These are phyloP conservation scores for Microctenopoma steveboyesi DNA, from an alignment of 2,797 vertebrate species.

Conservation along the genomic window DNA sequence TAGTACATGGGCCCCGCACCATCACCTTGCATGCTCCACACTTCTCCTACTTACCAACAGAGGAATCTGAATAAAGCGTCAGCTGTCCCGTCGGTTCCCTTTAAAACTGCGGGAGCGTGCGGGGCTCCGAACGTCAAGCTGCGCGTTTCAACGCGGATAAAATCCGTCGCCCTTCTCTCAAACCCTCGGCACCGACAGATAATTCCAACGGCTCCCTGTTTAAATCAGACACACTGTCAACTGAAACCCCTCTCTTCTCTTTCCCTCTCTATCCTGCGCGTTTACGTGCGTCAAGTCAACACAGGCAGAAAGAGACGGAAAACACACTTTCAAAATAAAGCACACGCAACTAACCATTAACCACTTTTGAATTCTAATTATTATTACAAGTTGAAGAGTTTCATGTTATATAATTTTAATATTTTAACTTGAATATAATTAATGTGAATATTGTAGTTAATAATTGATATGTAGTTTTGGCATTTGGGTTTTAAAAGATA, in stretches of 20 bases:
- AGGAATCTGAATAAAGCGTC: constrained; percentile 23
- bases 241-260: constrained; percentile 45
- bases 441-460: no score
- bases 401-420: no score
- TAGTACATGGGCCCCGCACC: constrained; percentile 29
- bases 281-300: constrained; percentile 54
- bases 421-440: no score
- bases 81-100: constrained; percentile 33
- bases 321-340: constrained; percentile 48
- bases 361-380: no score
- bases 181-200: constrained; percentile 15
- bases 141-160: background rate
- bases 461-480: no score
- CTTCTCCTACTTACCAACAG: constrained; percentile 55
- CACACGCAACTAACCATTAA: background rate
- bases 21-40: constrained; percentile 17
- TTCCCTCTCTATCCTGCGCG: constrained; percentile 18
- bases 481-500: no score
- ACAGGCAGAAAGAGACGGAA: constrained; percentile 6
- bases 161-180: background rate
- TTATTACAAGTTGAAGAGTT: no score
- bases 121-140: constrained; percentile 2
- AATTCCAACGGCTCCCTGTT: constrained; percentile 29
- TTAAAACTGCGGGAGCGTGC: constrained; percentile 21
- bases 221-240: constrained; percentile 61